Conservation (phyloP, 2,797 vertebrate genomes). For the Xiphorhynchus erythropygius region DNA sequence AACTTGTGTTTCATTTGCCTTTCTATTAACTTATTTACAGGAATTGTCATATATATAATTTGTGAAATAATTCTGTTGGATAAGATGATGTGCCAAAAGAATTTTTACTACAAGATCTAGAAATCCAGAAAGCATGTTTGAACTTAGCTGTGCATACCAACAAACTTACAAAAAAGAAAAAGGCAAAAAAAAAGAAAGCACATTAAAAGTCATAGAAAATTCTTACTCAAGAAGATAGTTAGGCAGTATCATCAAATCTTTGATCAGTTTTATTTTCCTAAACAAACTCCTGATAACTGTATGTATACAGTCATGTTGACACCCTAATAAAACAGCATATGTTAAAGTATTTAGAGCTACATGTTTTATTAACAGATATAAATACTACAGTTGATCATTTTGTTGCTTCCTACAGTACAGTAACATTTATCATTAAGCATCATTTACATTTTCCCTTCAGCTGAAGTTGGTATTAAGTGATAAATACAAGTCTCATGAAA, state of each 20-base stretch:
- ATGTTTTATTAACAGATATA: not conserved
- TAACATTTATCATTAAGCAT: not conserved
- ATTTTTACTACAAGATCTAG: not conserved
- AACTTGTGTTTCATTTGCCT: not conserved
- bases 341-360: not conserved
- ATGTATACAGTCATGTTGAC: not conserved
- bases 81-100: not conserved
- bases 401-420: not conserved
- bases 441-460: not conserved
- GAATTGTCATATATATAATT: not conserved
- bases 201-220: not conserved
- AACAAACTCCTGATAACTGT: not conserved
- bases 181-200: not conserved
- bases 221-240: not conserved
- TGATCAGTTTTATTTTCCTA: not conserved
- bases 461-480: not conserved
- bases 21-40: not conserved
- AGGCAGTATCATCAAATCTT: not conserved
- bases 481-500: not conserved
- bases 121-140: not conserved
- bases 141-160: not conserved
- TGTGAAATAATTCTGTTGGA: not conserved
- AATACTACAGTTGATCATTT: not conserved
- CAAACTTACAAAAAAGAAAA: not conserved
- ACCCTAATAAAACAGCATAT: not conserved